These are phyloP conservation scores for Triplophysa yarkandensis DNA, from an alignment of 2,797 vertebrate species.

Conservation along the genomic window DNA sequence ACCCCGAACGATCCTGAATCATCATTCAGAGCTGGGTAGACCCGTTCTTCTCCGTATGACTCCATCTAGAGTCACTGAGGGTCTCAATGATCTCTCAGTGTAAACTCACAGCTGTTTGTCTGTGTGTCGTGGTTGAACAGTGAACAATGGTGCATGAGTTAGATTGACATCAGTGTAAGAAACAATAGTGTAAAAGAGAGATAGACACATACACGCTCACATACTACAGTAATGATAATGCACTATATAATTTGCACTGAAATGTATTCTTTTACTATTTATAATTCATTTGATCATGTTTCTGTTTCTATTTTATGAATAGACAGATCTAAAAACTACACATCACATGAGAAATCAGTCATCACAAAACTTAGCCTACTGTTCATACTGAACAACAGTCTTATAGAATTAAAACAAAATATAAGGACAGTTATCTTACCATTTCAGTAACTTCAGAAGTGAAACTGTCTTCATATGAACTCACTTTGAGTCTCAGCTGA, in stretches of 20 bases:
- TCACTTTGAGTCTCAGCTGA: neutral
- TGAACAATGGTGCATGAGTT: conserved; percentile 33
- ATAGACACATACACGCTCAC: conserved; percentile 63
- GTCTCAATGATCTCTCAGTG: conserved; percentile 24
- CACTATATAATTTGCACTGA: neutral
- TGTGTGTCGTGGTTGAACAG: neutral
- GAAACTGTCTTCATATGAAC: neutral
- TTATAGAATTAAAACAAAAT: no score
- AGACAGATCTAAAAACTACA: no score
- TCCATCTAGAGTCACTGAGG: conserved; percentile 77
- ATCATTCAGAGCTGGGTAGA: conserved; percentile 60
- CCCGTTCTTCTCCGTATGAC: conserved; percentile 72
- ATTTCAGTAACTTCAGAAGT: neutral
- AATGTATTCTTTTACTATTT: no score
- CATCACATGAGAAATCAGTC: no score
- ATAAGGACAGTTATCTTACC: neutral
- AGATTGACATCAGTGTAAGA: conserved; percentile 37
- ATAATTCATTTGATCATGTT: no score
- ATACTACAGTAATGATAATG: neutral
- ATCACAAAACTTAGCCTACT: no score
- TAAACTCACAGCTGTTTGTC: neutral
- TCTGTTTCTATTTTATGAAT: no score
- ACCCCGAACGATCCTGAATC: conserved; percentile 83
- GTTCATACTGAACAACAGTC: no score
- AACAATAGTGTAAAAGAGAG: no score